phyloP scores from a whole-genome alignment of 2,797 vertebrate genomes.

The Orestias chungarensis region DNA sequence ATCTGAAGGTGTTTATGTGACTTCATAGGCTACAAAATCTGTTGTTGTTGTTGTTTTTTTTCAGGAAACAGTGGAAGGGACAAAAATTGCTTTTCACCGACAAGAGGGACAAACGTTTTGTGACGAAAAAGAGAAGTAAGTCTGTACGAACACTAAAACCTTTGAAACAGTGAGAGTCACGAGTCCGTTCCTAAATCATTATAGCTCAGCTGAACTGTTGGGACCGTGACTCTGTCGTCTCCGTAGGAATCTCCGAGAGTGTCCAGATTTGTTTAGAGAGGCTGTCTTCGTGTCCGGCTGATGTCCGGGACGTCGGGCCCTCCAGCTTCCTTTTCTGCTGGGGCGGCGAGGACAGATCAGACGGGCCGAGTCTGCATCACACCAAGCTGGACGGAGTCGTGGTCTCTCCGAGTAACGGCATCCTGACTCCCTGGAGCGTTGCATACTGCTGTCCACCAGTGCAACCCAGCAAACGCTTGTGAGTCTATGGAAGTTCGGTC shows the following conservation, averaged over 20 bases:
- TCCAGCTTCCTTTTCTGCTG: constrained; percentile 70
- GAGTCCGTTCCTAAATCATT: too few relatives aligned
- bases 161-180: too few relatives aligned
- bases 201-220: too few relatives aligned
- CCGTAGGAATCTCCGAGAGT: constrained; percentile 55
- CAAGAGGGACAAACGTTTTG: background rate
- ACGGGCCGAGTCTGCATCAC: constrained; percentile 67
- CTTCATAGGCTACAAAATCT: background rate
- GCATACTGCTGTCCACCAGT: constrained; percentile 57
- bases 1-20: background rate
- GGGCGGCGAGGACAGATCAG: constrained; percentile 47
- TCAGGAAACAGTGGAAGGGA: constrained; percentile 61
- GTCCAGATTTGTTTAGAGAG: constrained; percentile 55
- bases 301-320: accelerated
- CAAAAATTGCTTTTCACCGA: background rate
- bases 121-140: constrained; percentile 56
- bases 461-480: constrained; percentile 28
- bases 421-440: constrained; percentile 4
- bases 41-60: background rate
- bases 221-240: background rate
- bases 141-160: background rate
- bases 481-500: background rate
- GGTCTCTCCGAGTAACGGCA: background rate
- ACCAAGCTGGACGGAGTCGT: constrained; percentile 27
- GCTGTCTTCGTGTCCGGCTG: constrained; percentile 27